Conservation (phyloP, 2,888 invertebrate species). For the Carabus problematicus region DNA sequence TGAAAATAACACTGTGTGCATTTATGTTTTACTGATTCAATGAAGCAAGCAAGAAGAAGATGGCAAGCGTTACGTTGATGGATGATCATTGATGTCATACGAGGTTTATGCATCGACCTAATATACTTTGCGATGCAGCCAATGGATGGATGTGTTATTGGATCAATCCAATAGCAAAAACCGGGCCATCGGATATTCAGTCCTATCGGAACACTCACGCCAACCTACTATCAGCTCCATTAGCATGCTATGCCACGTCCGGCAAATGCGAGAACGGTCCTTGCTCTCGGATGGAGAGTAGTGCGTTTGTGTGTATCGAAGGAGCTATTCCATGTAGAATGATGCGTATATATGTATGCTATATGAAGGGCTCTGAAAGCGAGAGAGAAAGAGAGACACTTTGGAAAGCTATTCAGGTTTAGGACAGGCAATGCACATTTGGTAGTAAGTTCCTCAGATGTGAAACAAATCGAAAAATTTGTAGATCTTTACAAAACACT, state of each 20-base stretch:
- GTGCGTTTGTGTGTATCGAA: background rate
- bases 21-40: too few species aligned
- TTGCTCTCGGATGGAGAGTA: background rate
- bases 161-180: conserved; percentile 27
- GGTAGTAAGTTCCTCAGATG: too few species aligned
- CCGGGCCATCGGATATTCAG: background rate
- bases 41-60: background rate
- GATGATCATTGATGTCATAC: background rate
- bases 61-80: conserved; percentile 8
- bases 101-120: background rate
- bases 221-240: conserved; percentile 16
- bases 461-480: background rate
- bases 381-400: background rate
- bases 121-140: background rate
- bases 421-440: too few species aligned
- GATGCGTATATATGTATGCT: background rate
- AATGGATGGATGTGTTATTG: conserved; percentile 28
- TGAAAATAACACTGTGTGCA: too few species aligned
- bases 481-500: background rate
- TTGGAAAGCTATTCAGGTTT: background rate
- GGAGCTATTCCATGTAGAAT: background rate
- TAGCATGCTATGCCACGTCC: conserved; percentile 29
- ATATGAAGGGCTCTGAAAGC: background rate
- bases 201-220: background rate
- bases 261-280: background rate